These are phyloP conservation scores for Pogoniulus pusillus DNA, from an alignment of 2,797 vertebrate species.

Conservation along the genomic window DNA sequence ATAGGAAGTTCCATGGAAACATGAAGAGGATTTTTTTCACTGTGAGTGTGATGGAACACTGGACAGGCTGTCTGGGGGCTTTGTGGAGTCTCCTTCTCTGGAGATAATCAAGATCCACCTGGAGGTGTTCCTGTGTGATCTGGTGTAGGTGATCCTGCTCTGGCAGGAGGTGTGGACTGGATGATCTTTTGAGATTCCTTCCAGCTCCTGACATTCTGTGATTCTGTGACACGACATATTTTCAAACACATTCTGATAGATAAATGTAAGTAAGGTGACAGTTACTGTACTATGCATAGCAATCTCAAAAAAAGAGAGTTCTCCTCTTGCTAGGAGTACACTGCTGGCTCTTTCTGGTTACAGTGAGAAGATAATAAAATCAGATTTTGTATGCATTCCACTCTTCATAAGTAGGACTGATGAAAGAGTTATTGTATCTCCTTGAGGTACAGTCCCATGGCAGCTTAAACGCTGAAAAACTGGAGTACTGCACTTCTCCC, in stretches of 20 bases:
- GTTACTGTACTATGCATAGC: background rate
- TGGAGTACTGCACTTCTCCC: background rate
- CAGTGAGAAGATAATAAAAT: background rate
- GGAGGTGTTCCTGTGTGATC: no score
- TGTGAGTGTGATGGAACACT: no score
- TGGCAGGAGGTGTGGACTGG: no score
- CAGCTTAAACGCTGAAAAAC: background rate
- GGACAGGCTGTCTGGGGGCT: no score
- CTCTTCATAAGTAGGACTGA: background rate
- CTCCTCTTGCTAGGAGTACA: background rate
- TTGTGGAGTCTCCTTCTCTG: no score
- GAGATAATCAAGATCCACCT: no score
- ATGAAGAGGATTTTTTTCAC: no score
- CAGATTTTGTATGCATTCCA: background rate
- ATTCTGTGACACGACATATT: background rate
- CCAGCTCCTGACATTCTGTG: no score
- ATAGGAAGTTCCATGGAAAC: no score
- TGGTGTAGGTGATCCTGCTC: no score
- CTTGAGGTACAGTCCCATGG: background rate
- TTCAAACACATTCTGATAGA: background rate
- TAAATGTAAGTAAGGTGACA: background rate
- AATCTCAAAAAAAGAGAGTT: background rate
- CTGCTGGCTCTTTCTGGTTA: background rate
- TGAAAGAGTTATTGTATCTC: background rate
- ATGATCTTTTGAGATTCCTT: no score